Percentiles rank a stretch among this genome's conserved stretches.
These are phyloP conservation scores for Mercenaria mercenaria DNA, from an alignment of 1,140 invertebrate genomes.

Conservation along the genomic window DNA sequence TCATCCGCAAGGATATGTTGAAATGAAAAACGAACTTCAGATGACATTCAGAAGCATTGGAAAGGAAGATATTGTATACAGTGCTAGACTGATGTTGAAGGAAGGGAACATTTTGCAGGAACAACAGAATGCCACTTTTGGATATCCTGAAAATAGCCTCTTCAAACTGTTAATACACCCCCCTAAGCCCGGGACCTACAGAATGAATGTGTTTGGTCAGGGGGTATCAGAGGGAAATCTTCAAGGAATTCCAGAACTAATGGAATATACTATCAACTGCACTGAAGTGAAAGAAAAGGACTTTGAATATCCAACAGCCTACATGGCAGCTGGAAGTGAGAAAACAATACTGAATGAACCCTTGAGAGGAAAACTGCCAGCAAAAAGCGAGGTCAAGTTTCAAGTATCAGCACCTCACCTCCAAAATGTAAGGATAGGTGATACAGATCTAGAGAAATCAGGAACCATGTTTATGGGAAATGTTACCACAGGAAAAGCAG, in stretches of 20 bases:
- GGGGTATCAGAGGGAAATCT: background rate
- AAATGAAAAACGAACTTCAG: constrained; percentile 54
- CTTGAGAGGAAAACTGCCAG: background rate
- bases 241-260: constrained; percentile 15
- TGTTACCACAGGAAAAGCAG: background rate
- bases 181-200: constrained; percentile 49
- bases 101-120: constrained; percentile 3
- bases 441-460: background rate
- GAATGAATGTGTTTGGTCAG: constrained; percentile 57
- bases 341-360: constrained; percentile 3
- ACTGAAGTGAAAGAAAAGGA: background rate
- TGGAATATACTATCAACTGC: constrained; percentile 55
- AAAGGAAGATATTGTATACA: background rate
- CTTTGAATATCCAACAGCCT: constrained; percentile 3
- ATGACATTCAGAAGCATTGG: constrained; percentile 50
- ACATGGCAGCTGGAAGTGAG: background rate
- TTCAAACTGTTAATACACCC: constrained; percentile 53
- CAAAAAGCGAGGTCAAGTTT: background rate
- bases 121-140: too few relatives aligned
- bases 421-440: background rate
- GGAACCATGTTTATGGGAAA: background rate
- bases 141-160: constrained; percentile 9
- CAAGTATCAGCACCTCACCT: background rate
- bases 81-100: constrained; percentile 3
- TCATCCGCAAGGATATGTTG: constrained; percentile 34